Evolutionary conservation across 2,888 invertebrate genomes (phyloP), one percentile per base, ranked within the genome.

Genomic region (Tiliacea aurago): DNA sequence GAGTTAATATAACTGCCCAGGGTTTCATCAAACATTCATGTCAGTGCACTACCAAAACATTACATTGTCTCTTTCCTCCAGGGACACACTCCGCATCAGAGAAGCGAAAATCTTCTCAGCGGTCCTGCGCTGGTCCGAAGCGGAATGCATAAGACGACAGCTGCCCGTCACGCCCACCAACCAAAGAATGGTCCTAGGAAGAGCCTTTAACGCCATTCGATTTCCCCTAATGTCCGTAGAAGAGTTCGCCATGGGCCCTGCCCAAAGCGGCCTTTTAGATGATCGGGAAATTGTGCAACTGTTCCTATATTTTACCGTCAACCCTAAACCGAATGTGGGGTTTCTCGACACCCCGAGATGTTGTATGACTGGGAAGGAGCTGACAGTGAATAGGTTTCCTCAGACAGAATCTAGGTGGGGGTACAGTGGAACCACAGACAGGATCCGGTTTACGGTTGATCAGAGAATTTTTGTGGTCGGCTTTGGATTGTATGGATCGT

Each of bases 191-290:
- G 97, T 98, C 1, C 94, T 98, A 0, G 98, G 98, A 0, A 91
- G 97, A 67, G 98, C 98, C 0, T 96, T 98, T 84, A 97, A 97
- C 53, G 96, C 98, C 1, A 97, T 98, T 70, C 95, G 98, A 43
- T 98, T 98, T 91, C 98, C 98, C 0, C 93, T 98, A 37, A 98
- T 98, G 98, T 97, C 98, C 0, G 97, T 98, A 0, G 98, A 98
- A 91, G 98, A 98, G 91, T 98, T 98, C 92, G 98, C 98, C 0
- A 97, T 97, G 91, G 98, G 97, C 0, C 97, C 98, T 0, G 98
- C 98, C 0, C 98, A 98, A 87, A 97, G 98, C 84, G 98, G 98
- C 0, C 95, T 98, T 45, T 94, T 98, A 1, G 97, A 97, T 64
- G 98, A 98, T 89, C 93, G 97, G 80, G 98, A 98, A 91, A 97